phyloP scores from a whole-genome alignment of 2,888 invertebrate species.

The Rhamnusium bicolor region DNA sequence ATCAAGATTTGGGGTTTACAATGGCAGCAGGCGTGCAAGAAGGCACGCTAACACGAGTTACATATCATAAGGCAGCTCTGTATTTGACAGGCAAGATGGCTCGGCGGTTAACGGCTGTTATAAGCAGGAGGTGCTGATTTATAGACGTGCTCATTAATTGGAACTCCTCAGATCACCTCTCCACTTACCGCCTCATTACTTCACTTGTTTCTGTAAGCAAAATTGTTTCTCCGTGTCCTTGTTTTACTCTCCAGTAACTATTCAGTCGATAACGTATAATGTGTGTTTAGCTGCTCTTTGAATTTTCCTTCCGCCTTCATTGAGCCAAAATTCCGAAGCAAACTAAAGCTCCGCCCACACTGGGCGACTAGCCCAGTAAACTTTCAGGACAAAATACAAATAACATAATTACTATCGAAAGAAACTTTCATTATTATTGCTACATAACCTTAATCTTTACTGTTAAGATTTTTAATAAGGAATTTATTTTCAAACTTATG shows the following conservation, averaged over 20 bases:
- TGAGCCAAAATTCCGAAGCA: too few species aligned
- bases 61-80: conserved; percentile 61
- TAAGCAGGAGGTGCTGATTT: conserved; percentile 65
- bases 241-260: background rate
- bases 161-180: conserved; percentile 57
- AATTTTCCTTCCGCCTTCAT: too few species aligned
- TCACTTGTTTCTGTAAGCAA: conserved; percentile 14
- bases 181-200: conserved; percentile 57
- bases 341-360: too few species aligned
- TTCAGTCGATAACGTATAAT: background rate
- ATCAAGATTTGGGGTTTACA: conserved; percentile 49
- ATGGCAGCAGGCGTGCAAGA: conserved; percentile 52
- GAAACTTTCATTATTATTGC: too few species aligned
- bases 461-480: too few species aligned
- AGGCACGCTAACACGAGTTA: conserved; percentile 59
- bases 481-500: too few species aligned
- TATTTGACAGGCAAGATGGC: conserved; percentile 64
- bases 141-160: conserved; percentile 64
- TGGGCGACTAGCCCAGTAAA: too few species aligned
- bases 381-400: too few species aligned
- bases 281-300: too few species aligned
- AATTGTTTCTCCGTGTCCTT: background rate
- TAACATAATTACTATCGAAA: too few species aligned
- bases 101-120: conserved; percentile 61
- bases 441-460: too few species aligned